Evolutionary conservation across 2,888 invertebrate species (phyloP), one percentile per base, ranked within the genome.

Genomic region (Eulithis prunata): DNA sequence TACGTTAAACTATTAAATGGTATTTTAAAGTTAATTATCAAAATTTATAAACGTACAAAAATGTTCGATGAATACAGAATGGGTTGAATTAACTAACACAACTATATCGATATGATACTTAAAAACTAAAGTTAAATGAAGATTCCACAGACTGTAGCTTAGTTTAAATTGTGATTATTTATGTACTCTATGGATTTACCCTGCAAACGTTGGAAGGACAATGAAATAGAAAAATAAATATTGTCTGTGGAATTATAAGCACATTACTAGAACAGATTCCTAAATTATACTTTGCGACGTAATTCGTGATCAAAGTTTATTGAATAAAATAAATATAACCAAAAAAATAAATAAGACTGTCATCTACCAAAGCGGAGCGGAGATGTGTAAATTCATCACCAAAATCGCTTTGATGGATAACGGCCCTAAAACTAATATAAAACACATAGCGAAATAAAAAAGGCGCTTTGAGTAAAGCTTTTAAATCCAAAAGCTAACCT

Each of bases 181-280:
- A 79, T 85, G 78, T 85, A 85, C 80, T 83, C 78, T 81, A 79
- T 80, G 77, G 78, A 80, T 80, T 78, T 83, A 86, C 87, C 85
- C 85, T 86, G 87, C 81, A 81, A 80, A 72, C 52, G 75, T 79
- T 83, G 78, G 77, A 80, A 82, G 77, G 73, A 81, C 54, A 74
- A 47, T 57, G 59, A 69, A 64, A 65, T 63, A 46, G 41, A 21
- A 62, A 75, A 65, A 64, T 53, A 54, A 41, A 62, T 75, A 62
- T 76, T 75, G 78, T 80, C 86, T 79, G 80, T 82, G 82, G 82
- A 80, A 79, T 71, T 63, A 49, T 1, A 11, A 61, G 66, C 53
- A 21, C 21, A 21, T 21, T 21, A 21, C 46, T 57, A 65, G 55
- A 69, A 69, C 68, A 68, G 60, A 72, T 63, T 56, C 3, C 12